Evolutionary conservation across 2,888 invertebrate genomes (phyloP).

Genomic region (Glyphotaelius pellucidus): DNA sequence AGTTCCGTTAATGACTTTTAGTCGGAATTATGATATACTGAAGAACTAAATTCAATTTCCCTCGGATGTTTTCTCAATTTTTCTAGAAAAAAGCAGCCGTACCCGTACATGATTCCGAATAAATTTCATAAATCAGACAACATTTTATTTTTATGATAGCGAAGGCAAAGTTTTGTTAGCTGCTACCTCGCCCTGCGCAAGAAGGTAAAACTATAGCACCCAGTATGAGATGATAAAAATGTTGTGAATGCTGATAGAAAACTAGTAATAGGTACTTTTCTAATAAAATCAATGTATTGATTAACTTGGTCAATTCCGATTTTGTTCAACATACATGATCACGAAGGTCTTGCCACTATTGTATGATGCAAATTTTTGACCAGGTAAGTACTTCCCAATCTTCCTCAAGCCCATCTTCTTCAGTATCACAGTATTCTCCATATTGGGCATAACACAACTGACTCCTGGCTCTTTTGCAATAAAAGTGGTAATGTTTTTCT

Average conservation of each 20-base stretch:
- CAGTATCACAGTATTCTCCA: too few relatives aligned
- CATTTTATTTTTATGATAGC: conserved; percentile 36
- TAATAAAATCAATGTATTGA: too few relatives aligned
- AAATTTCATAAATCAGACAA: conserved; percentile 38
- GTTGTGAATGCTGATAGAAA: not conserved
- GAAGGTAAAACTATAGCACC: conserved; percentile 19
- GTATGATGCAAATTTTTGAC: too few relatives aligned
- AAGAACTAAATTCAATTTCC: not conserved
- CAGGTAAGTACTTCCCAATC: too few relatives aligned
- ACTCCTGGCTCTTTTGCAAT: too few relatives aligned
- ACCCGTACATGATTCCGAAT: conserved; percentile 36
- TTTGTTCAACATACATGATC: too few relatives aligned
- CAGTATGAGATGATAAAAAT: not conserved
- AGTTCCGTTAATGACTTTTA: not conserved
- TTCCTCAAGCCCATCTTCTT: too few relatives aligned
- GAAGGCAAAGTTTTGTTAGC: conserved; percentile 32
- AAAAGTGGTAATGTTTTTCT: too few relatives aligned
- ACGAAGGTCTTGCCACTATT: too few relatives aligned
- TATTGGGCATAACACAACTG: too few relatives aligned
- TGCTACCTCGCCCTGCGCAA: not conserved
- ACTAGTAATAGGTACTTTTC: too few relatives aligned
- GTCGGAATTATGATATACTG: not conserved
- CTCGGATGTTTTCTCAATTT: not conserved
- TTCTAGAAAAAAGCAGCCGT: not conserved
- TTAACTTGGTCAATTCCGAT: too few relatives aligned